Evolutionary conservation across 2,888 invertebrate species (phyloP).

Genomic region (Xestobium rufovillosum): DNA sequence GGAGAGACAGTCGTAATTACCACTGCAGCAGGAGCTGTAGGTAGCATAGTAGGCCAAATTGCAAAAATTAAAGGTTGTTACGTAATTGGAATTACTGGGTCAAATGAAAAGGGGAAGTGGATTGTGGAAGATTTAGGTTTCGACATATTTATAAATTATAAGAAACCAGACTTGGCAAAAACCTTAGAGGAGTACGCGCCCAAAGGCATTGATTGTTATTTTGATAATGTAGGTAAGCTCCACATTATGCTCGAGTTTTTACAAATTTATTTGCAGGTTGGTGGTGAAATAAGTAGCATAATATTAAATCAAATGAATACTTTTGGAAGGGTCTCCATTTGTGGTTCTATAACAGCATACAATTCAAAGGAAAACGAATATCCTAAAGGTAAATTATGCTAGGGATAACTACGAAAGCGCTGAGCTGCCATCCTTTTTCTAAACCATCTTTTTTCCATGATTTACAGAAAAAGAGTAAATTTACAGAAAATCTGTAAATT

Average conservation of each 20-base stretch:
- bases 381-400: constrained; percentile 30
- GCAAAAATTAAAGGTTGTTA: constrained; percentile 1
- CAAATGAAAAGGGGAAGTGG: background rate
- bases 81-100: constrained; percentile 1
- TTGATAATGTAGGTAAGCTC: constrained; percentile 3
- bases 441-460: no score
- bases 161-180: background rate
- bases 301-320: constrained; percentile 59
- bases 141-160: constrained; percentile 1
- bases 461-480: no score
- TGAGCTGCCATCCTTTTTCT: no score
- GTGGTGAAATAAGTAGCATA: constrained; percentile 60
- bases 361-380: constrained; percentile 41
- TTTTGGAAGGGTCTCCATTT: constrained; percentile 59
- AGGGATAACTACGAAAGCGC: no score
- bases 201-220: background rate
- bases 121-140: background rate
- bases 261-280: constrained; percentile 52
- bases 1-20: constrained; percentile 2
- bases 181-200: background rate
- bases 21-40: background rate
- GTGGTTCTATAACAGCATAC: constrained; percentile 63
- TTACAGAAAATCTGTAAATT: no score
- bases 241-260: background rate
- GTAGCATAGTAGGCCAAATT: constrained; percentile 3